Evolutionary conservation across 1,140 invertebrate genomes (phyloP).

Genomic region (Drosophila lini): DNA sequence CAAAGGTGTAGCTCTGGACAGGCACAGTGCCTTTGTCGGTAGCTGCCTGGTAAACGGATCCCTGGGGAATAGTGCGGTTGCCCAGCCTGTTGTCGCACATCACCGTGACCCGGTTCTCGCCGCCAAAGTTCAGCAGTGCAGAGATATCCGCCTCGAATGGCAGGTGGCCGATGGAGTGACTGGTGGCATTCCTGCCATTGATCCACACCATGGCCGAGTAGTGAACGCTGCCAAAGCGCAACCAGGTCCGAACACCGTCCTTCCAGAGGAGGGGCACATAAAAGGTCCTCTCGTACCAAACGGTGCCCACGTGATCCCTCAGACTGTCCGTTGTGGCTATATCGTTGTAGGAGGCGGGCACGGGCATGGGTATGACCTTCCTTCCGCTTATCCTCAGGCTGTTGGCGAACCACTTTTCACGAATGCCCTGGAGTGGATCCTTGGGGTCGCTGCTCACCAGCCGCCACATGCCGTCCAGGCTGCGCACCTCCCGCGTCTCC

Average conservation of each 20-base stretch:
- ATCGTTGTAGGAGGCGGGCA: slow-evolving; percentile 98
- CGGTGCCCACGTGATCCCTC: slow-evolving; percentile 96
- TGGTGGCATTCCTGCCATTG: slow-evolving; percentile 91
- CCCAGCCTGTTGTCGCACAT: slow-evolving; percentile 96
- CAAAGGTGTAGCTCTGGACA: slow-evolving; percentile 95
- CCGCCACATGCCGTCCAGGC: slow-evolving; percentile 94
- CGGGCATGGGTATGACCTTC: slow-evolving; percentile 92
- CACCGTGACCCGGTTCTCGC: slow-evolving; percentile 93
- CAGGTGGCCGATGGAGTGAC: slow-evolving; percentile 96
- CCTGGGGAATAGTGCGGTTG: slow-evolving; percentile 92
- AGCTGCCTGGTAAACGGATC: slow-evolving; percentile 86
- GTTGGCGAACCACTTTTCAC: slow-evolving; percentile 90
- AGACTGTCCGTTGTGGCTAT: slow-evolving; percentile 91
- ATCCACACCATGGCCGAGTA: slow-evolving; percentile 95
- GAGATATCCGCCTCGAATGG: slow-evolving; percentile 96
- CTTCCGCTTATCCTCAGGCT: slow-evolving; percentile 21
- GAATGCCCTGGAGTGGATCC: slow-evolving; percentile 89
- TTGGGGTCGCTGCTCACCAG: slow-evolving; percentile 88
- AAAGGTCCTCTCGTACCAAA: slow-evolving; percentile 95
- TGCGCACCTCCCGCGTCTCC: slow-evolving; percentile 90
- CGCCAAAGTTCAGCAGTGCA: slow-evolving; percentile 87
- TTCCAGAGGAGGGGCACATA: slow-evolving; percentile 91
- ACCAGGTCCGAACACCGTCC: slow-evolving; percentile 88
- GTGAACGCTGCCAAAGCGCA: slow-evolving; percentile 95
- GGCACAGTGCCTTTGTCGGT: slow-evolving; percentile 88